Percentiles rank a stretch among this genome's conserved stretches.
Evolutionary conservation across 2,888 invertebrate species (phyloP).

Genomic region (Caenorhabditis sinica): DNA sequence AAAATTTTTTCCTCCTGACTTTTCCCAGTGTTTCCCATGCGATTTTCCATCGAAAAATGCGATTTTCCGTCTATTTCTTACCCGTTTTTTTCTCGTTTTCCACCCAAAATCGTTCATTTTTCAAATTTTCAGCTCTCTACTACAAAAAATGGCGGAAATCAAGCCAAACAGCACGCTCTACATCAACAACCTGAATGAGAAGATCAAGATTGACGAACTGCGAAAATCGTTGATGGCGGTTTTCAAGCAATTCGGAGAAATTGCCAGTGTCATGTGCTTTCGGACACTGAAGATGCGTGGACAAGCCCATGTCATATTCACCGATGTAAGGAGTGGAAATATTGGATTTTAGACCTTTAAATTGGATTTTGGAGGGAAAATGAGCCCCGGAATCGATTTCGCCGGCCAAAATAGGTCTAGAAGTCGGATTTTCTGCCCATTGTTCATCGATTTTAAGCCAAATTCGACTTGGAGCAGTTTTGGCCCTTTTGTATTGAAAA

Average conservation of each 20-base stretch:
- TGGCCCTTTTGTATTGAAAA: too few relatives aligned
- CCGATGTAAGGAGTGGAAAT: slow-evolving; percentile 67
- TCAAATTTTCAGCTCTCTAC: too few relatives aligned
- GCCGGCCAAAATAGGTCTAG: background rate
- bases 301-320: slow-evolving; percentile 86
- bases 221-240: slow-evolving; percentile 98
- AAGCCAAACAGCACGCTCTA: slow-evolving; percentile 97
- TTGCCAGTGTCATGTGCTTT: slow-evolving; percentile 95
- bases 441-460: too few relatives aligned
- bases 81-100: background rate
- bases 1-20: too few relatives aligned
- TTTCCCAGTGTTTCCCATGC: too few relatives aligned
- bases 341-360: too few relatives aligned
- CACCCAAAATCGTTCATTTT: background rate
- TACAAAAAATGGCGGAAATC: slow-evolving; percentile 75
- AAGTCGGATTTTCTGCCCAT: background rate
- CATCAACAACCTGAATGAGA: slow-evolving; percentile 98
- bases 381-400: background rate
- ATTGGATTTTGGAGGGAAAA: background rate
- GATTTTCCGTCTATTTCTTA: background rate
- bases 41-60: background rate
- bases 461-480: too few relatives aligned
- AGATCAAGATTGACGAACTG: slow-evolving; percentile 88
- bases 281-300: slow-evolving; percentile 98
- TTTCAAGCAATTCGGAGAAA: slow-evolving; percentile 99